phyloP scores from a whole-genome alignment of 92 coral and sea anemone species.

The Phymanthus crucifer region DNA sequence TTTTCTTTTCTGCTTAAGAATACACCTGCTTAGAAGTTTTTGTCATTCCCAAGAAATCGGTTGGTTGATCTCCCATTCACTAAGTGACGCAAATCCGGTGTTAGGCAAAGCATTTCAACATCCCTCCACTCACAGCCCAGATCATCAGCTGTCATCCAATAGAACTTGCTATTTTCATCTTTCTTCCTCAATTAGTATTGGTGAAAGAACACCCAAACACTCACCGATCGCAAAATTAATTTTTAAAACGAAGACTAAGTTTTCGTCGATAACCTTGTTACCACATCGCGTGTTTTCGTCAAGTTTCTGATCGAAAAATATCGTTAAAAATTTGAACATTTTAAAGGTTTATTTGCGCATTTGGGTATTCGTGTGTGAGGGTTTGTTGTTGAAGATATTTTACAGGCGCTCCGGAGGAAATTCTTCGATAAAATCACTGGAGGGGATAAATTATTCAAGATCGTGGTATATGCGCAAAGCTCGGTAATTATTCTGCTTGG shows the following conservation, averaged over 20 bases:
- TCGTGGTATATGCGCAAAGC: conserved; percentile 19
- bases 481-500: conserved; percentile 72
- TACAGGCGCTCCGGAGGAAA: conserved; percentile 12
- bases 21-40: conserved; percentile 38
- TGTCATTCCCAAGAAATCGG: conserved; percentile 4
- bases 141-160: conserved; percentile 13
- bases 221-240: conserved; percentile 63
- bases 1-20: neutral
- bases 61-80: conserved; percentile 32
- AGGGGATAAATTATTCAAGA: conserved; percentile 70
- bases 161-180: conserved; percentile 37
- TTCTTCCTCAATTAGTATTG: conserved; percentile 37
- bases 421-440: conserved; percentile 41
- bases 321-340: neutral
- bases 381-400: conserved; percentile 7
- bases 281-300: neutral
- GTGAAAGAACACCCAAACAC: conserved; percentile 53
- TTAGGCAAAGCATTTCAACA: conserved; percentile 5
- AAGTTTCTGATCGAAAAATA: neutral
- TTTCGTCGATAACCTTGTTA: conserved; percentile 1
- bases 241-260: conserved; percentile 55
- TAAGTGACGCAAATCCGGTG: conserved; percentile 45
- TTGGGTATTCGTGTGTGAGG: neutral
- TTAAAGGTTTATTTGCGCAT: neutral
- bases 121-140: conserved; percentile 8